Base-by-base conservation (phyloP, 2,113 vertebrate genomes). In the Elephas maximus region DNA sequence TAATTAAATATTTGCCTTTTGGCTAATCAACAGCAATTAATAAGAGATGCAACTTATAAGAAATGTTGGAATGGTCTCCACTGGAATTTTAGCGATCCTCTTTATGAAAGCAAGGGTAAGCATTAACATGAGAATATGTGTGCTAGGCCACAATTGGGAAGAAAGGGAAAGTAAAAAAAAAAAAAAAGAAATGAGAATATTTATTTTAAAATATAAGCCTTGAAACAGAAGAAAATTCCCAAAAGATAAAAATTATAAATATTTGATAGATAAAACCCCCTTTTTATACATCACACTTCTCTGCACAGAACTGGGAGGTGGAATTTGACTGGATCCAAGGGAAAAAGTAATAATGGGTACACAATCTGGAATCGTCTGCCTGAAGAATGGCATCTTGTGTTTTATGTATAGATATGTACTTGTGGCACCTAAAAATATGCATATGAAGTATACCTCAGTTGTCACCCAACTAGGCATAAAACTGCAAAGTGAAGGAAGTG, bases 1-100 rank as follows among this genome's bases (percentile, higher is more conserved):
- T 99, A 99, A 99, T 99, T 99, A 99, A 99, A 98, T 98, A 98
- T 98, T 98, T 99, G 98, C 98, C 98, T 99, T 98, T 98, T 99
- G 98, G 98, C 98, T 98, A 98, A 98, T 98, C 98, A 97, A 98
- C 95, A 98, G 91, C 98, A 98, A 98, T 99, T 99, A 98, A 98
- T 98, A 98, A 98, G 97, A 97, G 95, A 98, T 97, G 95, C 93
- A 93, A 94, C 71, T 98, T 95, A 96, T 93, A 96, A 76, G 81
- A 93, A 98, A 98, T 80, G 79, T 97, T 98, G 96, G 96, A 97
- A 96, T 87, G 78, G 95, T 63, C 92, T 97, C 91, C 92, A 4
- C 23, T 93, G 74, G 94, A 97, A 98, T 97, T 96, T 95, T 81
- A 92, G 51, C 53, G 30, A 94, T 93, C 80, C 63, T 74, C 93